These are phyloP conservation scores for Synaphobranchus kaupii DNA, from an alignment of 2,797 vertebrate genomes.

Conservation along the genomic window DNA sequence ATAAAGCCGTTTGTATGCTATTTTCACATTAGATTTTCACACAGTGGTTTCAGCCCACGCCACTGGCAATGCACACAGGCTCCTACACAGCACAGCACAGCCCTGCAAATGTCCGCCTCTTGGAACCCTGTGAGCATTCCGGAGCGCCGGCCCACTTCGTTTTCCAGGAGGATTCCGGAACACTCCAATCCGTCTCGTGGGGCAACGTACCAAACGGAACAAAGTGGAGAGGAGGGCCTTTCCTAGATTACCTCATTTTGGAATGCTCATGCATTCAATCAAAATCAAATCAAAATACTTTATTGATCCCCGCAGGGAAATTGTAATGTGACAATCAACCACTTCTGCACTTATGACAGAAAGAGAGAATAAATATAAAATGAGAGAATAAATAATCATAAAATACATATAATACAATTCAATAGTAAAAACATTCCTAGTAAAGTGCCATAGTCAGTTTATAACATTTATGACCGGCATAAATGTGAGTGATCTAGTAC, in stretches of 20 bases:
- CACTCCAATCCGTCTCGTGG: background rate
- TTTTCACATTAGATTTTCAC: background rate
- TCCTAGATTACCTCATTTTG: background rate
- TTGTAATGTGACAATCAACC: too few species aligned
- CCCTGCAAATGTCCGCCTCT: background rate
- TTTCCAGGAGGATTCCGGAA: constrained; percentile 25
- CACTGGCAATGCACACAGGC: background rate
- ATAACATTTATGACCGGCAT: too few species aligned
- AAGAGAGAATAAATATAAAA: too few species aligned
- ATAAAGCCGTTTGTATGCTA: background rate
- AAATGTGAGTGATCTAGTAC: too few species aligned
- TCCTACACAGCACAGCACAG: background rate
- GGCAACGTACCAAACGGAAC: too few species aligned
- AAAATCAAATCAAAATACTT: too few species aligned
- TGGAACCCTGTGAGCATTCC: constrained; percentile 10
- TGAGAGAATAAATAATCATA: too few species aligned
- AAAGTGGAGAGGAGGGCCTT: background rate
- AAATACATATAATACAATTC: too few species aligned
- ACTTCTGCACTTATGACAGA: too few species aligned
- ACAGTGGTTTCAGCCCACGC: background rate
- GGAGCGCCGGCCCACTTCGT: background rate
- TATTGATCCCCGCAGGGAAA: too few species aligned
- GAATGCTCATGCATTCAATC: background rate
- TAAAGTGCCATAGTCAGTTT: too few species aligned
- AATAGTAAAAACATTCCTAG: too few species aligned